Evolutionary conservation across 2,113 vertebrate species (phyloP).

Genomic region (Bostrychus sinensis): DNA sequence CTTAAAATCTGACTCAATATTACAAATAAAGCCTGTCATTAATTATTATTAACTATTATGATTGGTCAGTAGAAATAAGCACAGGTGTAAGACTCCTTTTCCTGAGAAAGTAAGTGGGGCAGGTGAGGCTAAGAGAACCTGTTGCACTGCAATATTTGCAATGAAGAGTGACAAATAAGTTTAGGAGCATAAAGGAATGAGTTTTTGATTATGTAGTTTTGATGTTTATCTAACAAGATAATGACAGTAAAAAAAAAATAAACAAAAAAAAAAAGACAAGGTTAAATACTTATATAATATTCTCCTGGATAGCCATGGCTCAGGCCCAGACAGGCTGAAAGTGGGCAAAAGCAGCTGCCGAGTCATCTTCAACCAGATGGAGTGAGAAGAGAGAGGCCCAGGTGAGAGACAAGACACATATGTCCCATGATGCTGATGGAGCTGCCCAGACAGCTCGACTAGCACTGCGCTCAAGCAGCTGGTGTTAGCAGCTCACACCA

Average conservation of each 20-base stretch:
- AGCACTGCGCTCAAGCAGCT: slow-evolving; percentile 60
- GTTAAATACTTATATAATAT: not conserved
- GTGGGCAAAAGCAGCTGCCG: slow-evolving; percentile 52
- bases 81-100: too few species aligned
- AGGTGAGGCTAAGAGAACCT: too few species aligned
- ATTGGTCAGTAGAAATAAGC: too few species aligned
- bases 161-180: too few species aligned
- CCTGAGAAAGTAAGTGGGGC: too few species aligned
- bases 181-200: too few species aligned
- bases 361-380: slow-evolving; percentile 60
- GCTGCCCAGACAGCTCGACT: slow-evolving; percentile 53
- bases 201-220: too few species aligned
- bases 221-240: not conserved
- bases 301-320: slow-evolving; percentile 17
- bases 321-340: slow-evolving; percentile 24
- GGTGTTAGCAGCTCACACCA: slow-evolving; percentile 53
- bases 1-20: too few species aligned
- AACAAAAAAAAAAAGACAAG: slow-evolving; percentile 4
- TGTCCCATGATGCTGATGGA: slow-evolving; percentile 45
- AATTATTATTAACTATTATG: too few species aligned
- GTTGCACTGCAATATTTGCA: too few species aligned
- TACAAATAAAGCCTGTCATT: too few species aligned
- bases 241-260: not conserved
- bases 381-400: slow-evolving; percentile 48
- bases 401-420: slow-evolving; percentile 60